Base-by-base conservation (phyloP, 2,888 invertebrate genomes). In the Tenthredo notha region DNA sequence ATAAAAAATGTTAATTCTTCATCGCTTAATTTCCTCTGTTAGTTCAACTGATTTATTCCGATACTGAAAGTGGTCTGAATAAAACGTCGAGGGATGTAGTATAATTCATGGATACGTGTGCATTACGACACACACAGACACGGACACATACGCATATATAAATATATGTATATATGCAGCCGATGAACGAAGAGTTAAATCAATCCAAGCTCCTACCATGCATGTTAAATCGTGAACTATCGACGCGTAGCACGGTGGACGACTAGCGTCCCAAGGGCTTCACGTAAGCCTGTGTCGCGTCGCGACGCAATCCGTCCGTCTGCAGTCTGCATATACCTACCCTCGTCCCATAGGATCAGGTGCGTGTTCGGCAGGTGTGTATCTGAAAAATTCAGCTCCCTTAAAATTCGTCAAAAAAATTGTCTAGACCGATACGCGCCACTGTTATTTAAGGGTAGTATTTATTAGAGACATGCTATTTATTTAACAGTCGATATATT, bases 261-360 rank as follows among this genome's bases (percentile, higher is more conserved):
- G 50, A 77, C 33, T n/a, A 50, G 58, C 58, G 80, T 80, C 80
- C 80, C 80, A 61, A 80, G 80, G 80, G 61, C 80, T 80, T 80
- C 80, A n/a, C 58, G 80, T 80, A 80, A 80, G 58, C 80, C 61
- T 61, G 80, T 61, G 80, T 80, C 80, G 80, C 80, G 80, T 80
- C 80, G 80, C 80, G 58, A 58, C 61, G 80, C 37, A 43, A 80
- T 80, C 58, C 80, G 50, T 58, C 80, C 58, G 61, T 80, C 80
- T 80, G 80, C 61, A 80, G 40, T 80, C 80, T 80, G 37, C 21
- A 50, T 40, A 43, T 70, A 43, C 37, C n/a, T 47, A 47, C 77
- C 77, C 75, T 75, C 54, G 77, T 77, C 77, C 47, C 33, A 77
- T 50, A 58, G 50, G 50, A 80, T 61, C 80, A 40, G 58, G 80